Evolutionary conservation across 2,888 invertebrate genomes (phyloP), one percentile per base, ranked within the genome.

Genomic region (Carterocephalus palaemon): DNA sequence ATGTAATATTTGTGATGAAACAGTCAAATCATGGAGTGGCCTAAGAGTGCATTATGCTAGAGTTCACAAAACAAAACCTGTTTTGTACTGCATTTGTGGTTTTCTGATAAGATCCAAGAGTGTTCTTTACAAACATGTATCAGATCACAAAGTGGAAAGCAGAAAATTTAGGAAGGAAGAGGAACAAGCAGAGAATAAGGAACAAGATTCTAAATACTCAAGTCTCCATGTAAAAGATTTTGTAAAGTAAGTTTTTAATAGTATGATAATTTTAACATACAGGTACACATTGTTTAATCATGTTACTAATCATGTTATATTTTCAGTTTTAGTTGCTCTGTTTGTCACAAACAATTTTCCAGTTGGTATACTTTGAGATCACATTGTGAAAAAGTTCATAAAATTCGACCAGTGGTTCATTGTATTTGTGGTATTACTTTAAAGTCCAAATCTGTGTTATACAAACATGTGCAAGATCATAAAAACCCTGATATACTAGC

Each of bases 391-490:
- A 57, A 54, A 20, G 42, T 43, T 8, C 88, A 89, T 45, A 68
- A 78, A 22, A 65, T 65, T 16, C 52, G 68, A 20, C 83, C 88
- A 0, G 65, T 77, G 9, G 86, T 88, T 0, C 64, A 72, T 34
- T 89, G 88, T 56, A 62, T 67, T 17, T 88, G 88, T 56, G 88
- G 88, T 2, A 77, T 84, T 22, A 70, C 75, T 2, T 69, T 88
- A 7, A 84, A 84, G 49, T 88, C 88, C 5, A 84, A 88, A 61
- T 84, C 88, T 7, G 81, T 83, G 28, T 75, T 89, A 59, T 88
- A 88, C 53, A 87, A 88, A 62, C 88, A 88, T 57, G 74, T 88
- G 22, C 77, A 85, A 49, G 87, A 86, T 53, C 88, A 88, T 57
- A 87, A 82, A 56, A 84, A 83, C 51, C 87, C 87, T 5, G 76